Evolutionary conservation across 2,888 invertebrate genomes (phyloP).

Genomic region (Hydraecia micacea): DNA sequence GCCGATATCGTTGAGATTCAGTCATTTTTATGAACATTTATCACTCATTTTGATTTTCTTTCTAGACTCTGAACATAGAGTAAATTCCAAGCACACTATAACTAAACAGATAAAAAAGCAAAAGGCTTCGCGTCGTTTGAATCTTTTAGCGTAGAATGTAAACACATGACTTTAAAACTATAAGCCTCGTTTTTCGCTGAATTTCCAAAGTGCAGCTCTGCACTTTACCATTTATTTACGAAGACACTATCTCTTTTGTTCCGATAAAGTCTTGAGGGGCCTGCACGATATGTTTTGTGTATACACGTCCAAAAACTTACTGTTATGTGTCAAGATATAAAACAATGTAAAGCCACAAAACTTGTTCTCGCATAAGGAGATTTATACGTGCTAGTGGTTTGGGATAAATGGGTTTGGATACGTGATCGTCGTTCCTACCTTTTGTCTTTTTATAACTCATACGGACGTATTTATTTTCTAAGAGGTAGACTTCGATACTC

Average conservation of each 20-base stretch:
- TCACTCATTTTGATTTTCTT: neutral
- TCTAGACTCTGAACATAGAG: neutral
- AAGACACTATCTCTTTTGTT: slow-evolving; percentile 14
- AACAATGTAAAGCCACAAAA: slow-evolving; percentile 60
- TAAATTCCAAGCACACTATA: neutral
- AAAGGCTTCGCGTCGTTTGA: neutral
- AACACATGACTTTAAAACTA: slow-evolving; percentile 11
- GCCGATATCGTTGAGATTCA: neutral
- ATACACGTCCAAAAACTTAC: slow-evolving; percentile 51
- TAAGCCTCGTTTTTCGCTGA: slow-evolving; percentile 16
- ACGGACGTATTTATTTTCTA: slow-evolving; percentile 59
- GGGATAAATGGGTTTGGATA: slow-evolving; percentile 59
- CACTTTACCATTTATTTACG: slow-evolving; percentile 25
- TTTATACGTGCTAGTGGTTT: slow-evolving; percentile 60
- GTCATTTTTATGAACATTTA: neutral
- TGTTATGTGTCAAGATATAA: slow-evolving; percentile 51
- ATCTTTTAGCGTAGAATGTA: slow-evolving; percentile 10
- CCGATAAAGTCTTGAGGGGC: slow-evolving; percentile 28
- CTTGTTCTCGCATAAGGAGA: slow-evolving; percentile 60
- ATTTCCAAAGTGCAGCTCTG: slow-evolving; percentile 25
- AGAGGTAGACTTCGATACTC: slow-evolving; percentile 55
- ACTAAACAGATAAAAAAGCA: slow-evolving; percentile 6
- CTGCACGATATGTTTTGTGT: slow-evolving; percentile 30
- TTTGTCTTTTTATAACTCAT: slow-evolving; percentile 60
- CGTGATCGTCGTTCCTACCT: slow-evolving; percentile 59